These are phyloP conservation scores for Ctena decussata DNA, from an alignment of 2,888 invertebrate species.

Conservation along the genomic window DNA sequence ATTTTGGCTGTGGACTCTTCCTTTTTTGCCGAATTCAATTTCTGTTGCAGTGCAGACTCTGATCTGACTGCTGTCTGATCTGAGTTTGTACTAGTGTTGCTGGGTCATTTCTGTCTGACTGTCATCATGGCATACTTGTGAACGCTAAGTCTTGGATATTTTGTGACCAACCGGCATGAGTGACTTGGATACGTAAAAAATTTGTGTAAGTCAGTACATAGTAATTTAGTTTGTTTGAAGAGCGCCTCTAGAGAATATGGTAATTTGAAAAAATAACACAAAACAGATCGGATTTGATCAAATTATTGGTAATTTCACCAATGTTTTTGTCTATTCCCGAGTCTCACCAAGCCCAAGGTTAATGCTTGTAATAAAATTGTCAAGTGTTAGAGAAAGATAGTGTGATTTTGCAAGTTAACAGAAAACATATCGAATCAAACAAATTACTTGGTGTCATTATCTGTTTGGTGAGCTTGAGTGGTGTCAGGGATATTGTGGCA, in stretches of 20 bases:
- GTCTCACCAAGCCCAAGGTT: neutral
- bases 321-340: neutral
- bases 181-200: no score
- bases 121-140: no score
- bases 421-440: slow-evolving; percentile 10
- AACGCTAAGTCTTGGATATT: no score
- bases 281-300: neutral
- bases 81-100: no score
- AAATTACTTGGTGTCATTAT: neutral
- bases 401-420: neutral
- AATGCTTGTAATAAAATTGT: neutral
- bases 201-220: no score
- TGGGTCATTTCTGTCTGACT: no score
- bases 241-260: neutral
- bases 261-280: neutral
- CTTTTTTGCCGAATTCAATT: no score
- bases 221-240: no score
- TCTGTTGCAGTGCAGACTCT: no score
- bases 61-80: no score
- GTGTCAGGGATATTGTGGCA: neutral
- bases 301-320: neutral
- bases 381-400: neutral
- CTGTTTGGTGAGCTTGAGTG: neutral
- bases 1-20: no score
- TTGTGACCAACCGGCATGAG: no score